phyloP scores from a whole-genome alignment of 2,888 invertebrate species.

The Nomada ferruginata region DNA sequence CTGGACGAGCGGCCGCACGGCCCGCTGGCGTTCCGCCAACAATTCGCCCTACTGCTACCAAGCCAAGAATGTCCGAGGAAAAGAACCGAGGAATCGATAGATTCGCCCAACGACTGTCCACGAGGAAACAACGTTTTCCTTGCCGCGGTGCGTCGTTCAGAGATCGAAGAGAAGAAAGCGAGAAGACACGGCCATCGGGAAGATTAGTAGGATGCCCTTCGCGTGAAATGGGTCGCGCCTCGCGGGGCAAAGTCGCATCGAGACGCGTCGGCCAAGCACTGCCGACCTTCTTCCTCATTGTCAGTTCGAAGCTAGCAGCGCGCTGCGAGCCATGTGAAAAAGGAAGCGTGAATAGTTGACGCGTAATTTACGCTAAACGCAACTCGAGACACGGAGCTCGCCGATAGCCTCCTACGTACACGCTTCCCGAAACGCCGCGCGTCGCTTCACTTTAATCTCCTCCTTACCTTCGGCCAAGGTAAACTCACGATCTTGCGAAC shows the following conservation, averaged over 20 bases:
- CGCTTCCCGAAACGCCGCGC: background rate
- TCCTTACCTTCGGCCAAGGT: too few species aligned
- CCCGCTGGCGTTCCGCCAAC: conserved; percentile 74
- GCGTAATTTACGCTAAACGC: background rate
- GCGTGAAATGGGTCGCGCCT: conserved; percentile 31
- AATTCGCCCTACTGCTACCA: conserved; percentile 52
- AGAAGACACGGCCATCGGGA: too few species aligned
- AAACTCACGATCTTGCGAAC: background rate
- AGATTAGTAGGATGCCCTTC: too few species aligned
- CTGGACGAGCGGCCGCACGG: conserved; percentile 63
- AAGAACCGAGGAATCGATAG: conserved; percentile 63
- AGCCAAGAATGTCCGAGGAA: conserved; percentile 46
- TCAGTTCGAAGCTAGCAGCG: background rate
- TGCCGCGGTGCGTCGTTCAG: background rate
- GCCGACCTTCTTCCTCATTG: conserved; percentile 37
- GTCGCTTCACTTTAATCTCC: background rate
- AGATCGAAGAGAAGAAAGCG: conserved; percentile 33
- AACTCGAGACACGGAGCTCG: background rate
- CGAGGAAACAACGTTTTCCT: conserved; percentile 47
- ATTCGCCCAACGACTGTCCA: conserved; percentile 49
- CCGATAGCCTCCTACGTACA: background rate
- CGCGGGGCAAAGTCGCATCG: conserved; percentile 43
- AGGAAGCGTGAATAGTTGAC: conserved; percentile 13
- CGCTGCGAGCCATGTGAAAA: background rate
- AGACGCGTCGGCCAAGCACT: conserved; percentile 12